Percentiles rank a stretch among this genome's conserved stretches.
phyloP scores from a whole-genome alignment of 2,888 invertebrate genomes.

The Ligdia adustata region DNA sequence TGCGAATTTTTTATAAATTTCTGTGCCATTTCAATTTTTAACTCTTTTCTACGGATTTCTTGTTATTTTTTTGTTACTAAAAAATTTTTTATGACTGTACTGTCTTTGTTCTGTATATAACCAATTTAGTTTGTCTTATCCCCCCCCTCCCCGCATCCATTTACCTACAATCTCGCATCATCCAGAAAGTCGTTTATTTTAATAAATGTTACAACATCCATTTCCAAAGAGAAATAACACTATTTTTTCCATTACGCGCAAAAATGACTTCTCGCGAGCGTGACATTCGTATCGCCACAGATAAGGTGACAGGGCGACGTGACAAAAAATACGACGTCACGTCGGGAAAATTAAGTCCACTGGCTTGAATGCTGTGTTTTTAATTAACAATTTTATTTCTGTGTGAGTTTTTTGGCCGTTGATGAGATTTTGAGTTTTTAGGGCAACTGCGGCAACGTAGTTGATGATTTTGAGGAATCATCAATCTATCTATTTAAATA shows the following conservation, averaged over 20 bases:
- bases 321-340: slow-evolving; percentile 43
- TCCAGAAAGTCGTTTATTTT: slow-evolving; percentile 6
- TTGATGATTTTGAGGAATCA: no score
- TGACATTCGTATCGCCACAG: slow-evolving; percentile 47
- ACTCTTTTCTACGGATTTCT: no score
- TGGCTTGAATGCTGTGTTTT: slow-evolving; percentile 9
- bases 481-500: no score
- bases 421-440: background rate
- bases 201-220: slow-evolving; percentile 17
- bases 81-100: no score
- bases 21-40: no score
- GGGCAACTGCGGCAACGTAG: no score
- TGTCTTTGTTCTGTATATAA: no score
- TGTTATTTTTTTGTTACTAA: no score
- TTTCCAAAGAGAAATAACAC: slow-evolving; percentile 20
- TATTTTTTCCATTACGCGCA: slow-evolving; percentile 34
- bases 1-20: no score
- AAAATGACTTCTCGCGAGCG: slow-evolving; percentile 28
- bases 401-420: background rate
- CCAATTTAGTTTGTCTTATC: no score
- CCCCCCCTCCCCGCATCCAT: no score
- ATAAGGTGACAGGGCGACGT: slow-evolving; percentile 45
- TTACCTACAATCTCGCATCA: background rate
- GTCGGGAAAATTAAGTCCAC: slow-evolving; percentile 41
- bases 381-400: slow-evolving; percentile 23